A percentile compares a stretch with the other conserved stretches of the same genome.
Conservation (phyloP, 1,140 invertebrate species). For the Bathynomus jamesi region DNA sequence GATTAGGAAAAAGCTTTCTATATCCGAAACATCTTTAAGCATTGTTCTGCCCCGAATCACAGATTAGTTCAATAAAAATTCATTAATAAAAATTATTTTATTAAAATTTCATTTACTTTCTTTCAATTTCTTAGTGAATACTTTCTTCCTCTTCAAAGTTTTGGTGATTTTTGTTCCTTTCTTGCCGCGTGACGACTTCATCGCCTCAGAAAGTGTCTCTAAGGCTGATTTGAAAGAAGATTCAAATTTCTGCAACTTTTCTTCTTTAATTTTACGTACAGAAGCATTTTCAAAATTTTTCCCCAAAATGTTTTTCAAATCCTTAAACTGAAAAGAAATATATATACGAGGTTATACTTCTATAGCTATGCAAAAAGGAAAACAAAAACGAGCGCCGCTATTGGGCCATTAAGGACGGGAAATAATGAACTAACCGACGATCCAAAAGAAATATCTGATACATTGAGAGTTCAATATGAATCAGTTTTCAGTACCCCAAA, state of each 20-base stretch:
- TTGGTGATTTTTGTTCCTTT: neutral
- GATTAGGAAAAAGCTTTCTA: no score
- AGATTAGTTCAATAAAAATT: no score
- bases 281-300: neutral
- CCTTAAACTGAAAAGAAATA: neutral
- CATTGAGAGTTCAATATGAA: no score
- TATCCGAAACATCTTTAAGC: no score
- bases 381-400: neutral
- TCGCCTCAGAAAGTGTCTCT: neutral
- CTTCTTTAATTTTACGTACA: neutral
- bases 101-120: no score
- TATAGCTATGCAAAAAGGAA: neutral
- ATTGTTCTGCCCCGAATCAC: no score
- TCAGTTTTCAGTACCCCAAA: no score
- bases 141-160: neutral
- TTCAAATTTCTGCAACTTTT: neutral
- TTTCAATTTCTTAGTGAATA: no score
- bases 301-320: neutral
- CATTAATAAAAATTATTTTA: no score
- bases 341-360: neutral
- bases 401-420: neutral
- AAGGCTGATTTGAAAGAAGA: neutral
- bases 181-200: neutral
- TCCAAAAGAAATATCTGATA: no score
- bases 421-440: neutral